phyloP scores from a whole-genome alignment of 1,140 invertebrate species.

The Cyclargus thomasi region DNA sequence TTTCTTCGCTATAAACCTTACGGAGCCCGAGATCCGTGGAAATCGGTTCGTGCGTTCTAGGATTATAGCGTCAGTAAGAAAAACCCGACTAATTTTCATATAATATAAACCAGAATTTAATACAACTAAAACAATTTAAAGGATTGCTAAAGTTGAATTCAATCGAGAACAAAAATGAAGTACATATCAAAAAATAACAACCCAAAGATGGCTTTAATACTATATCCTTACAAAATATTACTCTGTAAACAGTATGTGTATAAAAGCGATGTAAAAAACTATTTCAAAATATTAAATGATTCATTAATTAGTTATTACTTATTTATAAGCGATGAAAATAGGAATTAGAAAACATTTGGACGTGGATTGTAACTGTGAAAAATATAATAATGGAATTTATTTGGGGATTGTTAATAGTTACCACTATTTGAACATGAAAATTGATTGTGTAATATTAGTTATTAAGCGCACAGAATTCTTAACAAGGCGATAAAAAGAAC shows the following conservation, averaged over 20 bases:
- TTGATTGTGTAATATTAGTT: too few relatives aligned
- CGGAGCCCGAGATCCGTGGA: too few relatives aligned
- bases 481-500: too few relatives aligned
- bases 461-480: too few relatives aligned
- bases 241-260: constrained; percentile 20
- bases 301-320: constrained; percentile 18
- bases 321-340: constrained; percentile 20
- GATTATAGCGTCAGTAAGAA: too few relatives aligned
- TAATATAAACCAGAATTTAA: too few relatives aligned
- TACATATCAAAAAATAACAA: constrained; percentile 1
- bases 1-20: too few relatives aligned
- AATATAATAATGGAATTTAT: background rate
- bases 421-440: too few relatives aligned
- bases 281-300: constrained; percentile 23
- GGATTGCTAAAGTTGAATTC: too few relatives aligned
- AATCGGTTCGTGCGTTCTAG: too few relatives aligned
- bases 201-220: background rate
- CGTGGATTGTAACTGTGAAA: constrained; percentile 6
- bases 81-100: too few relatives aligned
- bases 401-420: background rate
- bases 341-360: constrained; percentile 13
- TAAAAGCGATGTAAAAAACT: constrained; percentile 22
- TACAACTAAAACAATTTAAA: too few relatives aligned
- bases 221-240: constrained; percentile 22
- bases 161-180: background rate